phyloP scores from a whole-genome alignment of 2,888 invertebrate species.

The Furcula furcula region DNA sequence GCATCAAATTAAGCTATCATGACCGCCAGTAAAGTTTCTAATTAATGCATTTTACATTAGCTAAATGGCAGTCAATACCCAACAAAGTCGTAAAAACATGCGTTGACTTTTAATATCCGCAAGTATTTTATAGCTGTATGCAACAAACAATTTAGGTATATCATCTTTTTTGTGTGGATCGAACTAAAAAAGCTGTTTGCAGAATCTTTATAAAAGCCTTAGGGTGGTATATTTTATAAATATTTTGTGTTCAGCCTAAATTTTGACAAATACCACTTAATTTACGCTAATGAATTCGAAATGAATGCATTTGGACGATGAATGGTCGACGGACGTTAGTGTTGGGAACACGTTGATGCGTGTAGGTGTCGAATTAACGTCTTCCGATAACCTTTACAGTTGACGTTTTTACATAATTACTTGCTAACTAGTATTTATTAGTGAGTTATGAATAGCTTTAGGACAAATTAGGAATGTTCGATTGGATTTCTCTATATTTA shows the following conservation, averaged over 20 bases:
- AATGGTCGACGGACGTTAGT: constrained; percentile 52
- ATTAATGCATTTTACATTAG: constrained; percentile 72
- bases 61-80: constrained; percentile 61
- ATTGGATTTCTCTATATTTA: constrained; percentile 7
- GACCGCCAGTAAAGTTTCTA: constrained; percentile 60
- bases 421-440: constrained; percentile 19
- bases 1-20: constrained; percentile 68
- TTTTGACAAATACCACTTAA: constrained; percentile 80
- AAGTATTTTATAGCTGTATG: constrained; percentile 45
- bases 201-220: constrained; percentile 48
- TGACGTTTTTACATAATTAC: constrained; percentile 29
- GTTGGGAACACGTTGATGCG: constrained; percentile 39
- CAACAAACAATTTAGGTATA: constrained; percentile 49
- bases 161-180: constrained; percentile 38
- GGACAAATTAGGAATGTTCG: constrained; percentile 14
- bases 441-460: constrained; percentile 18
- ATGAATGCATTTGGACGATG: constrained; percentile 66
- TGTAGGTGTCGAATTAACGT: constrained; percentile 45
- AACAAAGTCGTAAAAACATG: constrained; percentile 58
- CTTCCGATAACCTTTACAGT: constrained; percentile 32
- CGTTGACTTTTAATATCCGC: constrained; percentile 62
- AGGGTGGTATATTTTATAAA: constrained; percentile 65
- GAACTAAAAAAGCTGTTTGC: constrained; percentile 48
- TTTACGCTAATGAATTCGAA: constrained; percentile 77
- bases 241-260: constrained; percentile 67